Conservation (phyloP, 2,113 vertebrate species). For the Amia ocellicauda region DNA sequence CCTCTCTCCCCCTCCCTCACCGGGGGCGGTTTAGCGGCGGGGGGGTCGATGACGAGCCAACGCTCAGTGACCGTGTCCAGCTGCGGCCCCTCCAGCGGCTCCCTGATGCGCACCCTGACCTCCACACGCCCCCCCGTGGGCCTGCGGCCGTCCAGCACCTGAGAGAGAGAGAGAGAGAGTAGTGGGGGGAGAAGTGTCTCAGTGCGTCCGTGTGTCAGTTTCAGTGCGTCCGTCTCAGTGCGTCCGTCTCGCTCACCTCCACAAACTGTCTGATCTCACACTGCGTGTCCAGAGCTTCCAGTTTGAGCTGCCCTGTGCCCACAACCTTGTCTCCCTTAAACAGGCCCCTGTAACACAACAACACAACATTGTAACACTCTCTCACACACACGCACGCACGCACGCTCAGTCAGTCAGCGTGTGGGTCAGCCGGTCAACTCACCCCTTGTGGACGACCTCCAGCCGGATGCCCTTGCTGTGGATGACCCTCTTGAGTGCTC, state of each 20-base stretch:
- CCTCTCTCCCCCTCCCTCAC: constrained; percentile 37
- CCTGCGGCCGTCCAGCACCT: constrained; percentile 83
- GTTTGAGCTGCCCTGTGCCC: constrained; percentile 80
- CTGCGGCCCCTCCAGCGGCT: constrained; percentile 76
- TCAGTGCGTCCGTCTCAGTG: constrained; percentile 1
- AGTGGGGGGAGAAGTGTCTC: not conserved
- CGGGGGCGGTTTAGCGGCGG: constrained; percentile 39
- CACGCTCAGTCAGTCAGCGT: not conserved
- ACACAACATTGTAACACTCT: not conserved
- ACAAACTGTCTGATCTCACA: constrained; percentile 80
- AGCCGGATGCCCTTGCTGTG: constrained; percentile 88
- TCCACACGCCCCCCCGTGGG: constrained; percentile 81
- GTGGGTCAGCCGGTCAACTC: constrained; percentile 21
- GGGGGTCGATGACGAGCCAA: constrained; percentile 78
- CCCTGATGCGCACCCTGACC: constrained; percentile 76
- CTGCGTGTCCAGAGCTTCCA: constrained; percentile 72
- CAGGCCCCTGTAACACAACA: constrained; percentile 60
- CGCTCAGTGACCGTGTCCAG: constrained; percentile 76
- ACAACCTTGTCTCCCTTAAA: constrained; percentile 80
- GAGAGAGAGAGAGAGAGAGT: not conserved
- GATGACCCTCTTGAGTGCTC: constrained; percentile 77
- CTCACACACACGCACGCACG: not conserved
- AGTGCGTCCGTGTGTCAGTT: not conserved
- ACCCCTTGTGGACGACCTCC: constrained; percentile 89
- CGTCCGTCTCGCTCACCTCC: constrained; percentile 58